phyloP scores from a whole-genome alignment of 2,113 vertebrate genomes.

The Clinocottus analis region DNA sequence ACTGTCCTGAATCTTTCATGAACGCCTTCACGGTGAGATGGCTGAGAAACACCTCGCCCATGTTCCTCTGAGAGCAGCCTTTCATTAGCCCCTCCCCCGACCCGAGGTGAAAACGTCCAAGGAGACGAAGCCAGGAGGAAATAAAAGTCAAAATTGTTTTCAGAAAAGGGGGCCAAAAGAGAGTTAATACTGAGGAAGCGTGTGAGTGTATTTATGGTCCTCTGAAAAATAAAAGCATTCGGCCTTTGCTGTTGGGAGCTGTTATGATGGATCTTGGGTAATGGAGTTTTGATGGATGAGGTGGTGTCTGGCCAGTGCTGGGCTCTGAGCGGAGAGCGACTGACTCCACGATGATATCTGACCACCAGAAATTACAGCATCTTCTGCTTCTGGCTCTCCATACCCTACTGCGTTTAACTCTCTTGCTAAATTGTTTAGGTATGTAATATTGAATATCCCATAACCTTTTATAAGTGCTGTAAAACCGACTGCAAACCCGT shows the following conservation, averaged over 20 bases:
- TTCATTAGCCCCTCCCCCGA: slow-evolving; percentile 69
- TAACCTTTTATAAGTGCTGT: slow-evolving; percentile 65
- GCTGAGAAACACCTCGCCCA: slow-evolving; percentile 67
- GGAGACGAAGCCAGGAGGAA: slow-evolving; percentile 59
- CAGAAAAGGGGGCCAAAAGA: slow-evolving; percentile 52
- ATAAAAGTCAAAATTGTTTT: slow-evolving; percentile 74
- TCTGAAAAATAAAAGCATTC: slow-evolving; percentile 60
- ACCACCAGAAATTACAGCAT: slow-evolving; percentile 47
- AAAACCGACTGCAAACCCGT: slow-evolving; percentile 53
- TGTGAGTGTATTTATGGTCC: slow-evolving; percentile 65
- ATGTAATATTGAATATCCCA: slow-evolving; percentile 61
- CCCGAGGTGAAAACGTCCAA: slow-evolving; percentile 50
- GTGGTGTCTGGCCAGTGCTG: slow-evolving; percentile 33
- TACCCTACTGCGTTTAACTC: slow-evolving; percentile 32
- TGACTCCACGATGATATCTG: slow-evolving; percentile 53
- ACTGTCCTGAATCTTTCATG: slow-evolving; percentile 76
- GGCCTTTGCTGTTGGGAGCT: slow-evolving; percentile 50
- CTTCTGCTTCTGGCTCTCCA: slow-evolving; percentile 4
- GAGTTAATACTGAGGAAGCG: slow-evolving; percentile 63
- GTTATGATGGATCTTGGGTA: slow-evolving; percentile 77
- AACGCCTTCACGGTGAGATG: slow-evolving; percentile 45
- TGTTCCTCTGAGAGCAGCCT: slow-evolving; percentile 71
- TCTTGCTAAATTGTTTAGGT: slow-evolving; percentile 57
- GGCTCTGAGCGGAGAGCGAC: slow-evolving; percentile 43
- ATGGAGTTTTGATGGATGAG: slow-evolving; percentile 81